A percentile compares a stretch with the other conserved stretches of the same genome.
Evolutionary conservation across 2,797 vertebrate genomes (phyloP).

Genomic region (Heliangelus exortis): DNA sequence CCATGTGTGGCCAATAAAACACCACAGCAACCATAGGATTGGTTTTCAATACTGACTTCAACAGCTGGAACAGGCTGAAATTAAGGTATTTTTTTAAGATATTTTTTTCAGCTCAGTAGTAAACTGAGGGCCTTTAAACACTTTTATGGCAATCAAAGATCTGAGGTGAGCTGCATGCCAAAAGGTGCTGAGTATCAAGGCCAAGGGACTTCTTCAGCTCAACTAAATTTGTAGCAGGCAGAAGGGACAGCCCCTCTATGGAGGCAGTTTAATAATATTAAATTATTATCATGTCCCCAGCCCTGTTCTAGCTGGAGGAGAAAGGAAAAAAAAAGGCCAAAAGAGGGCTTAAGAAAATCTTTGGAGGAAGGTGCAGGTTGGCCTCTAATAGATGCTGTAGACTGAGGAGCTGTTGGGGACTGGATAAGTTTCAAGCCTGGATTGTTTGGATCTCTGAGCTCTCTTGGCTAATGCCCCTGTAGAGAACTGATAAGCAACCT

Average conservation of each 20-base stretch:
- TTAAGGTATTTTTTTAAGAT: neutral
- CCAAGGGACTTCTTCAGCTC: neutral
- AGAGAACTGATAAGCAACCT: neutral
- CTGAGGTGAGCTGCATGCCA: neutral
- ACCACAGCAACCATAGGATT: neutral
- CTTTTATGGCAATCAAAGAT: neutral
- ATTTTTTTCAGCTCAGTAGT: neutral
- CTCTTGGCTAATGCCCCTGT: neutral
- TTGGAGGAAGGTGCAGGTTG: neutral
- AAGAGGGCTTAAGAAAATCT: neutral
- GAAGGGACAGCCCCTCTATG: neutral
- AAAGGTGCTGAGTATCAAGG: neutral
- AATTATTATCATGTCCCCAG: accelerated
- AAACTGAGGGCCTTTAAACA: neutral
- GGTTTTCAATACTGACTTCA: neutral
- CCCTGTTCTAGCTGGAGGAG: neutral
- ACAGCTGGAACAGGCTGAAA: neutral
- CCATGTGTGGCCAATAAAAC: neutral
- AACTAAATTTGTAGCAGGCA: neutral
- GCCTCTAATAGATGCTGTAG: neutral
- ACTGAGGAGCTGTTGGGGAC: neutral
- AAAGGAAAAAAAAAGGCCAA: neutral
- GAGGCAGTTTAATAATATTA: neutral
- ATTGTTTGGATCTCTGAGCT: neutral
- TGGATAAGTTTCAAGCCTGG: neutral